Conservation (phyloP, 2,797 vertebrate species). For the Enteromius mattozi region DNA sequence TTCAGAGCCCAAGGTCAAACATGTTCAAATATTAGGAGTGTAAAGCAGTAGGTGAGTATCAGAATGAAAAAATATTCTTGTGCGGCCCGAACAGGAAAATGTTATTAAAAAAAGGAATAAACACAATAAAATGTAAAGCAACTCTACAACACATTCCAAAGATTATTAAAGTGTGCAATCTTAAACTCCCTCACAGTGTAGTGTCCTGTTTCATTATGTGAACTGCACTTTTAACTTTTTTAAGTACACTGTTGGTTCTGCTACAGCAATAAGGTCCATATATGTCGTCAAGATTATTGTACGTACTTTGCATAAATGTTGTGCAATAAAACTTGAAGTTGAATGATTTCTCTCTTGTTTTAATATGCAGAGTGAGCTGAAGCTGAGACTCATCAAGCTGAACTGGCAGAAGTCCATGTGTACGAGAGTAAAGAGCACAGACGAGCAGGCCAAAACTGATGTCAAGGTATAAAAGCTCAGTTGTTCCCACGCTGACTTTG, state of each 20-base stretch:
- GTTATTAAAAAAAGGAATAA: background rate
- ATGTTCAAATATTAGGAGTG: background rate
- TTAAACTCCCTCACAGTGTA: background rate
- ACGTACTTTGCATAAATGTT: background rate
- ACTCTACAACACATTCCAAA: background rate
- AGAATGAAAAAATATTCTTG: background rate
- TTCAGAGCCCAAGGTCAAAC: background rate
- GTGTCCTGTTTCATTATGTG: background rate
- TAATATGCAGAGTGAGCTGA: slow-evolving; percentile 74
- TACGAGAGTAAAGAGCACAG: slow-evolving; percentile 68
- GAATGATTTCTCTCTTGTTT: background rate
- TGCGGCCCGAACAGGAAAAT: background rate
- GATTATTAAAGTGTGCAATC: background rate
- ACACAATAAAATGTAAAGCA: background rate
- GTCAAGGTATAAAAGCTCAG: slow-evolving; percentile 67
- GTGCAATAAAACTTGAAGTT: background rate
- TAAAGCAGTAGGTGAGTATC: background rate
- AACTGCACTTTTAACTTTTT: background rate
- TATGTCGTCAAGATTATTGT: background rate
- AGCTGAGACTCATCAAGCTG: slow-evolving; percentile 76
- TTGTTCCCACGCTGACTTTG: slow-evolving; percentile 8
- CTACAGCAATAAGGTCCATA: background rate
- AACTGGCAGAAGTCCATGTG: slow-evolving; percentile 79
- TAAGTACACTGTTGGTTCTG: background rate
- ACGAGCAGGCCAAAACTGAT: slow-evolving; percentile 76